phyloP scores from a whole-genome alignment of 2,797 vertebrate genomes.

The Chaetodon trifasciatus region DNA sequence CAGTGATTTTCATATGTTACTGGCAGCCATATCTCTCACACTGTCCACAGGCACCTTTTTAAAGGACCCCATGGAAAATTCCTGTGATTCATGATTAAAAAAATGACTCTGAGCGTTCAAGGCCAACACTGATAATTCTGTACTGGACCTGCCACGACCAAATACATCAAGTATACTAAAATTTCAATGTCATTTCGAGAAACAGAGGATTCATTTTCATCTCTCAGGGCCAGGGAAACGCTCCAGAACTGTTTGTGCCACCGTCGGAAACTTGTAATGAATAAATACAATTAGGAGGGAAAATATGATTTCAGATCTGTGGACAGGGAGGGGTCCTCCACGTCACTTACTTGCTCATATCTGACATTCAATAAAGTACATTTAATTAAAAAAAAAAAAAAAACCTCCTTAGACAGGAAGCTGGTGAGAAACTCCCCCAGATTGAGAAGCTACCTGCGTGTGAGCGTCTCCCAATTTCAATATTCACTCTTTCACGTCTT shows the following conservation, averaged over 20 bases:
- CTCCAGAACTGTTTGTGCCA: constrained; percentile 1
- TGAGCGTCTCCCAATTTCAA: neutral
- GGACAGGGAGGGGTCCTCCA: neutral
- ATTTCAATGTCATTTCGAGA: neutral
- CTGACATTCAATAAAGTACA: neutral
- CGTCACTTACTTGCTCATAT: neutral
- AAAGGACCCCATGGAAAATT: neutral
- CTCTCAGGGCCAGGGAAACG: neutral
- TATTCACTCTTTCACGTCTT: neutral
- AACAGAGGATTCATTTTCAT: constrained; percentile 17
- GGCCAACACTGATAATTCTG: constrained; percentile 5
- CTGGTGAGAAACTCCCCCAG: too few relatives aligned
- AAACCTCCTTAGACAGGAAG: too few relatives aligned
- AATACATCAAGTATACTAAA: constrained; percentile 24
- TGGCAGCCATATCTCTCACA: constrained; percentile 5
- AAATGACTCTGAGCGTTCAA: neutral
- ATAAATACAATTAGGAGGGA: constrained; percentile 18
- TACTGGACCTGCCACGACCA: constrained; percentile 1
- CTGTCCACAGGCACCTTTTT: constrained; percentile 10
- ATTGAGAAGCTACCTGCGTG: neutral
- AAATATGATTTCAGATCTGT: constrained; percentile 23
- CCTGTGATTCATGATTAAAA: constrained; percentile 20
- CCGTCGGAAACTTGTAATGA: neutral
- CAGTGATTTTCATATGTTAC: constrained; percentile 11
- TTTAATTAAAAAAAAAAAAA: neutral